Evolutionary conservation across 2,113 vertebrate genomes (phyloP), one percentile per base, ranked within the genome.

Genomic region (Mus pahari): DNA sequence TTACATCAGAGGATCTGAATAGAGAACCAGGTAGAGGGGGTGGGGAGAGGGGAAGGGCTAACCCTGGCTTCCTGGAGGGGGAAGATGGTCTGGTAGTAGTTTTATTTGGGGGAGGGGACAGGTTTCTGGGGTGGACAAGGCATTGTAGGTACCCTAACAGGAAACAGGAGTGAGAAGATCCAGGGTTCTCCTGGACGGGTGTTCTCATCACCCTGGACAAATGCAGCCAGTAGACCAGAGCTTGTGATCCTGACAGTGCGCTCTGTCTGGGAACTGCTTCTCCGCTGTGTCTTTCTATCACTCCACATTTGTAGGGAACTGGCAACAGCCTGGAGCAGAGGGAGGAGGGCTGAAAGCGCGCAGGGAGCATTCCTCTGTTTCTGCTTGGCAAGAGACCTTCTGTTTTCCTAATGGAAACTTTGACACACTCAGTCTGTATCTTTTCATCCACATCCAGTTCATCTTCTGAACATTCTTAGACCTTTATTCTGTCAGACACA

Each of bases 381-480:
- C 90, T 96, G 92, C 97, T 97, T 98, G 98, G 98, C 98, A 98
- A 96, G 90, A 97, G 93, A 97, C 77, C 74, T 87, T 66, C 95
- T 94, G 70, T 90, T 98, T 98, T 98, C 96, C 97, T 98, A 97
- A 98, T 98, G 98, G 98, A 99, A 98, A 98, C 97, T 98, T 94
- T 98, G 98, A 98, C 98, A 95, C 89, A 92, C 91, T 98, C 90
- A 79, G 86, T 96, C 98, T 98, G 98, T 96, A 89, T 98, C 97
- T 98, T 98, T 98, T 98, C 98, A 98, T 98, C 98, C 96, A 86
- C 3, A 3, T 98, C 97, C 98, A 98, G 92, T 95, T 98, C 98
- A 97, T 98, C 98, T 97, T 97, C 98, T 98, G 96, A 95, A 95
- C 95, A 97, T 97, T 98, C 98, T 97, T 97, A 98, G 96, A 97